Percentiles rank a stretch among this genome's conserved stretches.
Evolutionary conservation across 2,113 vertebrate genomes (phyloP).

Genomic region (Mus pahari): DNA sequence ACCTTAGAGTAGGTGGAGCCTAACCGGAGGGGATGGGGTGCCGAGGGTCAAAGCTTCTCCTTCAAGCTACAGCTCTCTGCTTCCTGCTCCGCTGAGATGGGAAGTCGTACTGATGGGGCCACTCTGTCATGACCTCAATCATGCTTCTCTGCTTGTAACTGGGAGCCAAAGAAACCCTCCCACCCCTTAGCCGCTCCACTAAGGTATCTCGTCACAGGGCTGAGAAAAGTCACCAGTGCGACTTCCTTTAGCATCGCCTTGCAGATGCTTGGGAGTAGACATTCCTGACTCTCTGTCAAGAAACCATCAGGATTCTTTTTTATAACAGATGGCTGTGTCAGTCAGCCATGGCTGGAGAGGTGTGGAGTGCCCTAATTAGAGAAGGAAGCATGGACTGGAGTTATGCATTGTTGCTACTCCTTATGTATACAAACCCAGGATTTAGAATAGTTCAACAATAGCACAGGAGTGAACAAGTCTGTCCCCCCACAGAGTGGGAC

Average conservation of each 20-base stretch:
- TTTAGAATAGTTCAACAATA: not conserved
- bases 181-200: not conserved
- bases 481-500: accelerated
- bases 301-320: not conserved
- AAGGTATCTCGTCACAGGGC: not conserved
- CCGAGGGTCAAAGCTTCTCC: not conserved
- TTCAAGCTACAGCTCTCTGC: not conserved
- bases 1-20: not conserved
- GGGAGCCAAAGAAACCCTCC: not conserved
- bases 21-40: no score
- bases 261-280: not conserved
- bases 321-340: not conserved
- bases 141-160: not conserved
- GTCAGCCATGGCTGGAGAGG: not conserved
- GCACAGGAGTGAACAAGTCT: no score
- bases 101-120: not conserved
- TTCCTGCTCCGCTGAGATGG: not conserved
- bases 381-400: not conserved
- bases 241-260: not conserved
- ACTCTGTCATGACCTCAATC: not conserved
- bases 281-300: not conserved
- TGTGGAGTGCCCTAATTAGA: not conserved
- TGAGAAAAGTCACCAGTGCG: not conserved
- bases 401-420: accelerated
- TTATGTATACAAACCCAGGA: not conserved